Conservation (phyloP, 2,113 vertebrate species). For the Apodemus speciosus region DNA sequence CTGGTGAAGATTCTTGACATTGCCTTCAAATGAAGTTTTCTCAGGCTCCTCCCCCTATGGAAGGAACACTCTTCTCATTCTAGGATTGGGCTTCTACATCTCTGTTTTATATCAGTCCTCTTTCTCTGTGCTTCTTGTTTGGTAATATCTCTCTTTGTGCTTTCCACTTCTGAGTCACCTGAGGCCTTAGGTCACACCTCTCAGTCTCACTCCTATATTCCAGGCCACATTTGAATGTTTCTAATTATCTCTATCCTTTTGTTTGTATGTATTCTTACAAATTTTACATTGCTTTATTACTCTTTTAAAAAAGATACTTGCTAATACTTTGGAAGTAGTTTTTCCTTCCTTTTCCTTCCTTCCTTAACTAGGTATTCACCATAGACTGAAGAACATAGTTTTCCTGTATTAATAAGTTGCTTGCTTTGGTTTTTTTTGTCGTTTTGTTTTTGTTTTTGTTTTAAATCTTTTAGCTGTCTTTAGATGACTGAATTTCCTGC, state of each 20-base stretch:
- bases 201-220: not conserved
- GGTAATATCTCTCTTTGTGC: not conserved
- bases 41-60: not conserved
- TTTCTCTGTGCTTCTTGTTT: not conserved
- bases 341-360: not conserved
- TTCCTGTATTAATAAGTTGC: not conserved
- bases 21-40: constrained; percentile 34
- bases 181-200: not conserved
- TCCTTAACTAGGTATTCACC: not conserved
- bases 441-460: not conserved
- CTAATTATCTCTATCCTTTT: constrained; percentile 7
- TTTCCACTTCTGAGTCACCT: not conserved
- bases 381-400: not conserved
- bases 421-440: not conserved
- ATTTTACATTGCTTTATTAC: constrained; percentile 8
- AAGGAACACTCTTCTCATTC: not conserved
- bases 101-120: not conserved
- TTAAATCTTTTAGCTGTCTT: constrained; percentile 21
- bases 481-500: constrained; percentile 7
- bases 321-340: not conserved
- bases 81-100: not conserved
- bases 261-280: constrained; percentile 31
- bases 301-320: constrained; percentile 10
- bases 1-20: not conserved
- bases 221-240: not conserved